These are phyloP conservation scores for Drosophila arizonae DNA, from an alignment of 1,140 invertebrate species.

Conservation along the genomic window DNA sequence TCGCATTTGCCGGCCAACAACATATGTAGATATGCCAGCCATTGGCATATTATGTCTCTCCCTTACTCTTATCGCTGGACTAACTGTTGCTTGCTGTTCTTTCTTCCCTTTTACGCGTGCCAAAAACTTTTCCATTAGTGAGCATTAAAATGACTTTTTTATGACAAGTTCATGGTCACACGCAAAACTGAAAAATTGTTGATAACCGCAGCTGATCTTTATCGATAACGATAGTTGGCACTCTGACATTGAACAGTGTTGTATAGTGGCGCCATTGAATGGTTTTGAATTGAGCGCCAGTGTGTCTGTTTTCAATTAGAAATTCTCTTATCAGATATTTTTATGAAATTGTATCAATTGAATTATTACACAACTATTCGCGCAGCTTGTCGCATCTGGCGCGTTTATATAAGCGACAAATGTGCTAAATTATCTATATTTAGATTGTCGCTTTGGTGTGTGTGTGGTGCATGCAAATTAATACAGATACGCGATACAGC, in stretches of 20 bases:
- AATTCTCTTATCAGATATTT: conserved; percentile 26
- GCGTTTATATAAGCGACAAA: conserved; percentile 12
- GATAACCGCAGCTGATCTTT: conserved; percentile 12
- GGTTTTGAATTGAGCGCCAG: conserved; percentile 36
- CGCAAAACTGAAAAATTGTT: no score
- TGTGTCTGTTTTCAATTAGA: not conserved
- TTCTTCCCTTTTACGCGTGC: conserved; percentile 31
- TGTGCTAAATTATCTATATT: conserved; percentile 1
- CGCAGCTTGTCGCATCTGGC: conserved; percentile 11
- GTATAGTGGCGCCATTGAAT: conserved; percentile 1
- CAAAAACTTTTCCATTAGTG: conserved; percentile 48
- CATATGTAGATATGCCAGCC: not conserved
- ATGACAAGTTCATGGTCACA: conserved; percentile 58
- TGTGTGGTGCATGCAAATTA: conserved; percentile 23
- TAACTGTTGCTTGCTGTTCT: not conserved
- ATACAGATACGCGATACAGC: conserved; percentile 8
- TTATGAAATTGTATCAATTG: conserved; percentile 1
- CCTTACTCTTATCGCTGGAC: not conserved
- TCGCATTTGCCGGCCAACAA: conserved; percentile 53
- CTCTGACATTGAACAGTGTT: conserved; percentile 25
- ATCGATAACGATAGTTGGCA: conserved; percentile 57
- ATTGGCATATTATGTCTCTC: conserved; percentile 4
- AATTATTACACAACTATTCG: conserved; percentile 24
- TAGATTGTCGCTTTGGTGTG: not conserved
- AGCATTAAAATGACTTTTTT: not conserved